Conservation (phyloP, 2,888 invertebrate genomes). For the Acleris emargana region DNA sequence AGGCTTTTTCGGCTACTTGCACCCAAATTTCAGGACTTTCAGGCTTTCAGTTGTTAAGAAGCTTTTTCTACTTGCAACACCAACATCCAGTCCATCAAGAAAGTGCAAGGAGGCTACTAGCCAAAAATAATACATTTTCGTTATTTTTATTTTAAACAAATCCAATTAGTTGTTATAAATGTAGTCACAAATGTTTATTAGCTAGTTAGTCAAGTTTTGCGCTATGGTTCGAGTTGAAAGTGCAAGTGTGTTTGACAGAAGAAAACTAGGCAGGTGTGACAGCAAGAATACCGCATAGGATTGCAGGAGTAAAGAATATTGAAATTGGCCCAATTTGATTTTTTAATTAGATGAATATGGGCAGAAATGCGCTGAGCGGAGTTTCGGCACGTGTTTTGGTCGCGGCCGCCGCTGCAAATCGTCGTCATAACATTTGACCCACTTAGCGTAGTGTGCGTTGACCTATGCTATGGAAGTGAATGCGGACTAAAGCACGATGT, state of each 20-base stretch:
- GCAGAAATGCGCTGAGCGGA: conserved; percentile 44
- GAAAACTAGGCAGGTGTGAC: conserved; percentile 61
- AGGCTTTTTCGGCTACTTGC: not conserved
- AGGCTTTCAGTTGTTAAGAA: conserved; percentile 20
- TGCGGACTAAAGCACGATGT: conserved; percentile 77
- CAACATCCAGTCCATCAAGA: conserved; percentile 65
- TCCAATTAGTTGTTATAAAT: conserved; percentile 59
- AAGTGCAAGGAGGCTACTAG: conserved; percentile 69
- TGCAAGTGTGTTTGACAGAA: conserved; percentile 56
- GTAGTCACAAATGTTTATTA: conserved; percentile 55
- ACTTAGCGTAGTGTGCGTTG: conserved; percentile 78
- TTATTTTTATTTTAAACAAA: conserved; percentile 61
- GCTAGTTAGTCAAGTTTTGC: conserved; percentile 52
- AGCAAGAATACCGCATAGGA: conserved; percentile 74
- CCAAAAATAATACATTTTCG: conserved; percentile 64
- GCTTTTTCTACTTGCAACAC: conserved; percentile 58
- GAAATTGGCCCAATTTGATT: conserved; percentile 47
- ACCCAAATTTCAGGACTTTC: conserved; percentile 19
- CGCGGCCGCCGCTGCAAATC: conserved; percentile 52
- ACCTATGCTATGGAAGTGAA: conserved; percentile 72
- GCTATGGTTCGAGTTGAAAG: conserved; percentile 55
- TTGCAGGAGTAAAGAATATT: conserved; percentile 51
- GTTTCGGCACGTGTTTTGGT: conserved; percentile 42
- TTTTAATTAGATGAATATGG: conserved; percentile 44
- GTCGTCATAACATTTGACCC: conserved; percentile 77